Percentiles rank a stretch among this genome's conserved stretches.
Evolutionary conservation across 2,113 vertebrate genomes (phyloP).

Genomic region (Oreochromis spilurus): DNA sequence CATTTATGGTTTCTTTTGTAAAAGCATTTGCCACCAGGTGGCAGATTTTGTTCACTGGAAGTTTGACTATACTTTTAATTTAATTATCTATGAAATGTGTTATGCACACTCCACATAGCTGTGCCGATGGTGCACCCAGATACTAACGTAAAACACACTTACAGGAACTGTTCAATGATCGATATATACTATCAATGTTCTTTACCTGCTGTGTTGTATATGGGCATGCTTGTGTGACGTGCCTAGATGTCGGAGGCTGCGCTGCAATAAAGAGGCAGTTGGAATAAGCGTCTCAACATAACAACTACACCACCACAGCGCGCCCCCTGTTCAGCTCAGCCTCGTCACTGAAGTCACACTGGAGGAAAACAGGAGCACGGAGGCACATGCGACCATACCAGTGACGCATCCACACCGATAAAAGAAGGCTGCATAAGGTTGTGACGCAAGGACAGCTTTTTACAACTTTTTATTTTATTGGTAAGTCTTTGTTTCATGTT

Average conservation of each 20-base stretch:
- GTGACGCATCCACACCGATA: not conserved
- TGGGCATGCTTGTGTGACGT: conserved; percentile 68
- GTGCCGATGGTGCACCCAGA: not conserved
- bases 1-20: not conserved
- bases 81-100: not conserved
- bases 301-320: not conserved
- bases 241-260: conserved; percentile 61
- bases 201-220: not conserved
- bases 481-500: not conserved
- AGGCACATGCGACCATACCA: conserved; percentile 31
- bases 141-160: not conserved
- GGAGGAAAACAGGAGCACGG: not conserved
- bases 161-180: not conserved
- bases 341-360: not conserved
- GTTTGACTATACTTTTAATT: not conserved
- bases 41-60: not conserved
- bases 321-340: not conserved
- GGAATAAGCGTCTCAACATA: conserved; percentile 53
- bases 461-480: not conserved
- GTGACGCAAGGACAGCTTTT: not conserved
- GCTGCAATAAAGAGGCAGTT: conserved; percentile 85
- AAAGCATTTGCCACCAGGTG: not conserved
- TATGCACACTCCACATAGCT: not conserved
- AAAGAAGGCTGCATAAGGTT: not conserved
- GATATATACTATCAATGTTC: not conserved